Evolutionary conservation across 2,888 invertebrate genomes (phyloP).

Genomic region (Standfussiana lucernea): DNA sequence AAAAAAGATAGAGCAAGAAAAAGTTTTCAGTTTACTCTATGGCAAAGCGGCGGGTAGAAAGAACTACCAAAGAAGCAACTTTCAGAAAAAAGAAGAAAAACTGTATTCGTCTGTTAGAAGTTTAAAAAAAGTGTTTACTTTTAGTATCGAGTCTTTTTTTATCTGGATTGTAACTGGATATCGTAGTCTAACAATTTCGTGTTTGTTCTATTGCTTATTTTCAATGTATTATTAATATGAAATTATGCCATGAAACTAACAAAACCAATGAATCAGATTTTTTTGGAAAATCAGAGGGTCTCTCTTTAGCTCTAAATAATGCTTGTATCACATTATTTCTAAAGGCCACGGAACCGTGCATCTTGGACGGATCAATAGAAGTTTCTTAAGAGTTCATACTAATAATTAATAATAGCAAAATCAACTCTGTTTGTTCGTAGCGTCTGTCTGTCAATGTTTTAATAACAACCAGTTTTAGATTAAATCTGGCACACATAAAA

Average conservation of each 20-base stretch:
- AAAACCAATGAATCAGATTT: background rate
- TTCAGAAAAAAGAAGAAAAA: slow-evolving; percentile 10
- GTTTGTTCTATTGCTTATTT: background rate
- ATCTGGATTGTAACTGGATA: background rate
- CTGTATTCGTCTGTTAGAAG: background rate
- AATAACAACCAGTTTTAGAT: no score
- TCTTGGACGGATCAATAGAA: background rate
- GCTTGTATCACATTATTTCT: background rate
- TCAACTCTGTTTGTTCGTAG: background rate
- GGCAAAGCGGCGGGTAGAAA: slow-evolving; percentile 34
- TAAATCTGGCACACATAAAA: no score
- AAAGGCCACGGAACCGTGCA: background rate
- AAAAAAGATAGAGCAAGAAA: slow-evolving; percentile 24
- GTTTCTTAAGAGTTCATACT: rapidly evolving
- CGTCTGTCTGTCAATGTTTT: no score
- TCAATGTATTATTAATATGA: background rate
- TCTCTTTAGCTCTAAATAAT: background rate
- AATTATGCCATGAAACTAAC: background rate
- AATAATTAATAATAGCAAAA: background rate
- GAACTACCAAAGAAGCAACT: slow-evolving; percentile 10
- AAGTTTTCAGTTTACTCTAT: slow-evolving; percentile 40
- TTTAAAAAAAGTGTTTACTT: background rate
- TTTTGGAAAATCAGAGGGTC: background rate
- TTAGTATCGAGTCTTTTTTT: background rate
- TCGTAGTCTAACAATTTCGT: background rate